Base-by-base conservation (phyloP, 2,888 invertebrate species). In the Merodon equestris region DNA sequence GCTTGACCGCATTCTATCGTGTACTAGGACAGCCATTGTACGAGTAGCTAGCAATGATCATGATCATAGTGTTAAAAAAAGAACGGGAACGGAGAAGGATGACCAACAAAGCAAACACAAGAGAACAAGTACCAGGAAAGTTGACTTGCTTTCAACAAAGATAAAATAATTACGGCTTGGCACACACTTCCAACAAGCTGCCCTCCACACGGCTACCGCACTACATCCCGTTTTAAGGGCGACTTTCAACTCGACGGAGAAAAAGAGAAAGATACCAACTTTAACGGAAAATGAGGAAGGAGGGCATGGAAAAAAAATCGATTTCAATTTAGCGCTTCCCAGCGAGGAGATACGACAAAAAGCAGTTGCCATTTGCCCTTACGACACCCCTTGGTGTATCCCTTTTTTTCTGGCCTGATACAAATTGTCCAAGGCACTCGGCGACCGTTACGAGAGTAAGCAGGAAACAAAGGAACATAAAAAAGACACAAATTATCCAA, bases 311-410 rank as follows among this genome's bases (percentile, higher is more conserved):
- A 64, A 56, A 53, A 58, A 75, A 70, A 64, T 70, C 75, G 54
- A 75, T 75, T 75, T 64, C 75, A 70, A 75, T 75, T 75, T 58
- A 66, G 70, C 64, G 53, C n/a, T 57, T 27, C 58, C 64, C 48
- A 58, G 47, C 54, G 42, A 19, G 44, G 18, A 47, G 58, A 68
- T 19, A 40, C 12, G 15, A 51, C 44, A 17, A 34, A 45, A 57
- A 17, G 50, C 54, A 51, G 63, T 47, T 57, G 45, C 51, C 45
- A 50, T 27, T 44, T 44, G 38, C 2, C n/a, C 19, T 45, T 51
- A 4, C 34, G 27, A 40, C 40, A 9, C 3, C 9, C 40, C 10
- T n/a, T n/a, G 40, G 3, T n/a, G n/a, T n/a, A 40, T 10, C 12
- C 3, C 13, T 14, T 3, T 36, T 44, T 44, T 42, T 27, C 3